Base-by-base conservation (phyloP, 2,113 vertebrate genomes). In the Datnioides undecimradiatus region DNA sequence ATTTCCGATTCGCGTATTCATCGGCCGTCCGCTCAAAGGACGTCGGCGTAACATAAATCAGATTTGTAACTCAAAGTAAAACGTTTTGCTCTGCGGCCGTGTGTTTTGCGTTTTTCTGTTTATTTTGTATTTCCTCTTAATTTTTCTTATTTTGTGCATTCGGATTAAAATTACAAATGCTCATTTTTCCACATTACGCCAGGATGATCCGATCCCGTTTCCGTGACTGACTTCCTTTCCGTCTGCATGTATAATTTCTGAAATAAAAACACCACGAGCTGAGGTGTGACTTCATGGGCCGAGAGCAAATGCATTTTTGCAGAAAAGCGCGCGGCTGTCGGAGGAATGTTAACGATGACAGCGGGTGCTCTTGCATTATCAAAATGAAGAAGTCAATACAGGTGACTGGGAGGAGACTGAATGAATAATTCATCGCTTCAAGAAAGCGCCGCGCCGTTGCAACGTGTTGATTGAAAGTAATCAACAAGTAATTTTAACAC, bases 271-370 rank as follows among this genome's bases (percentile, higher is more conserved):
- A 34, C 17, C 6, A 4, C 52, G 49, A 34, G 23, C 6, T 34
- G 10, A 46, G 49, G 16, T 43, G 29, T 41, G 33, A 34, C 17
- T 73, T 73, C 16, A 29, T 25, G 66, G 38, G 27, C 52, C 48
- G 60, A 34, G 21, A 48, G 72, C 25, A 33, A 43, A 49, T 74
- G 49, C 12, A 34, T 21, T 49, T 67, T 25, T 23, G 2, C 67
- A 34, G n/a, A 58, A 64, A 63, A 76, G 23, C 43, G 59, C 9
- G 5, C 31, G 8, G 38, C 34, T 62, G 31, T 60, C 14, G 43
- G 49, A 29, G 34, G 19, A 54, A 25, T 66, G 19, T 59, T 64
- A 62, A 43, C 49, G 70, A 68, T 55, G 38, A 23, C 57, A 64
- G 62, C 62, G 17, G 69, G 34, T 48, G 21, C 34, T 25, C 40